Evolutionary conservation across 2,888 invertebrate species (phyloP), one percentile per base, ranked within the genome.

Genomic region (Drosophila ustulata): DNA sequence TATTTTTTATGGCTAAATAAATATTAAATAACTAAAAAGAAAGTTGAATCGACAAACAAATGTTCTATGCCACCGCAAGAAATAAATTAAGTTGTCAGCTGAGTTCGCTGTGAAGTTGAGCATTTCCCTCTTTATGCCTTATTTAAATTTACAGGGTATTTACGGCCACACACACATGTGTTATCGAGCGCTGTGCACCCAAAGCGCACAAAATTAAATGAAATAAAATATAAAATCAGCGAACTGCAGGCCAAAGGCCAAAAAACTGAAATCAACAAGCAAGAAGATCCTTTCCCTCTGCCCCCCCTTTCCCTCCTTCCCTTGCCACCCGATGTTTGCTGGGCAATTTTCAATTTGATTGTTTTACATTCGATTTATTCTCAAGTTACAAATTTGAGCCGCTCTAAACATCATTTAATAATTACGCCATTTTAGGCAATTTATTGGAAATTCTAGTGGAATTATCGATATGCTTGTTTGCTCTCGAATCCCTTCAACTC

Each of bases 191-290:
- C 39, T 39, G 39, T 39, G 39, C 53, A 51, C 53, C 23, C 63
- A 70, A 64, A 71, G 63, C 70, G 65, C 58, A 69, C 57, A 77
- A 79, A 82, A 84, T 87, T 75, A 79, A 82, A 84, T 85, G 55
- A 79, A 87, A 83, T 79, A 85, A 82, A 87, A 84, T 81, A 61
- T 64, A 74, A 64, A 58, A 69, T 52, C 53, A 46, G 51, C 13
- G 63, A 34, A 53, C 13, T 13, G 34, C 47, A 53, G 37, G 32
- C 58, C 53, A 63, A 64, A 67, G 28, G 41, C 58, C 28, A 59
- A 49, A 64, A 53, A 13, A 45, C 49, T 49, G 57, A 47, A 59
- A 45, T 43, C 65, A 58, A 23, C 55, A 59, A 45, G 64, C 18
- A 45, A 61, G 56, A 30, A 7, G 13, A 2, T 9, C 3, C 23